Evolutionary conservation across 1,140 invertebrate genomes (phyloP).

Genomic region (Chlorops oryzae): DNA sequence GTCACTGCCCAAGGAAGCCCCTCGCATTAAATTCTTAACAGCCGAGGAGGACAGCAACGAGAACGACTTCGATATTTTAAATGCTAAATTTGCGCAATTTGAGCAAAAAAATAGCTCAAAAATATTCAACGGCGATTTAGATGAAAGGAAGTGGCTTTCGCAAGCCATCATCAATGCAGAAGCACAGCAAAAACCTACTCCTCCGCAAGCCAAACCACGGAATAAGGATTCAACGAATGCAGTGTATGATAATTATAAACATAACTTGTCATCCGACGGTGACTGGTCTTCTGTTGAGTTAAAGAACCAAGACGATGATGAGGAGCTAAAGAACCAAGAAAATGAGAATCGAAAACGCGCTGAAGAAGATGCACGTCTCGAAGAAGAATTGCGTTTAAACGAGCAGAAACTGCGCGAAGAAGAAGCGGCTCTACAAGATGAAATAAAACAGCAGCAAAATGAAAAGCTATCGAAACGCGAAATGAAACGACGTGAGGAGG

Average conservation of each 20-base stretch:
- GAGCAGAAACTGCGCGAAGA: conserved; percentile 32
- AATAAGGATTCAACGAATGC: too few relatives aligned
- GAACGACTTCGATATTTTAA: conserved; percentile 32
- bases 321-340: neutral
- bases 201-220: conserved; percentile 21
- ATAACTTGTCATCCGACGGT: too few relatives aligned
- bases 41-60: conserved; percentile 26
- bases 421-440: conserved; percentile 25
- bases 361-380: conserved; percentile 30
- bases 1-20: neutral
- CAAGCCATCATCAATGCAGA: conserved; percentile 3
- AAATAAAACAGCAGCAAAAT: conserved; percentile 22
- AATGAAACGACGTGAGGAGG: conserved; percentile 33
- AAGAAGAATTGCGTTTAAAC: conserved; percentile 29
- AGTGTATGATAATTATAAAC: too few relatives aligned
- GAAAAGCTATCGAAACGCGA: conserved; percentile 29
- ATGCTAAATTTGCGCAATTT: conserved; percentile 33
- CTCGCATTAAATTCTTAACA: conserved; percentile 18
- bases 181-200: neutral
- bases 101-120: conserved; percentile 34
- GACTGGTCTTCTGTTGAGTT: too few relatives aligned
- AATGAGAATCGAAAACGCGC: conserved; percentile 10
- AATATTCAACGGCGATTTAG: conserved; percentile 28
- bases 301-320: conserved; percentile 12
- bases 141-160: conserved; percentile 3